These are phyloP conservation scores for Epirrhoe tristata DNA, from an alignment of 2,888 invertebrate species.

Conservation along the genomic window DNA sequence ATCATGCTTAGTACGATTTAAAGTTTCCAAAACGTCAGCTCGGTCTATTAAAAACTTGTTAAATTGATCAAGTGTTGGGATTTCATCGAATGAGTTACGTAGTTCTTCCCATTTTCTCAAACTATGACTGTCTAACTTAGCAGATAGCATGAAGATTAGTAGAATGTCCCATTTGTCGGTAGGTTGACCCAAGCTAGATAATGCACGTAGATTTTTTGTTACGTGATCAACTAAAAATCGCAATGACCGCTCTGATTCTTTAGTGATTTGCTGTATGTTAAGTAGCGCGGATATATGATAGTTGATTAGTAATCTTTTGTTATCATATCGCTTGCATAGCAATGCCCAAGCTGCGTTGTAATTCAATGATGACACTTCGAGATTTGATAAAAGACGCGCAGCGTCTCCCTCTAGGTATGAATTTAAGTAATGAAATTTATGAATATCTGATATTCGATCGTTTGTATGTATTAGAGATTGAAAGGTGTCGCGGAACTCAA, in stretches of 20 bases:
- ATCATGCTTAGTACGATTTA: background rate
- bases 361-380: conserved; percentile 8
- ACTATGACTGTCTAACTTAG: conserved; percentile 34
- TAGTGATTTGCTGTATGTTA: background rate
- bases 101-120: background rate
- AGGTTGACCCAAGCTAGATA: conserved; percentile 39
- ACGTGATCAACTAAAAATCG: conserved; percentile 40
- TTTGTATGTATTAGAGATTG: conserved; percentile 22
- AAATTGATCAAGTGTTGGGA: background rate
- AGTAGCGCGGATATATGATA: background rate
- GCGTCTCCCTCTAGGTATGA: conserved; percentile 44
- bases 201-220: conserved; percentile 42
- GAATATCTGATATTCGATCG: background rate
- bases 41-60: background rate
- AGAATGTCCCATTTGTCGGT: conserved; percentile 41
- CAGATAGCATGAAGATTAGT: conserved; percentile 38
- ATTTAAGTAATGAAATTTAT: conserved; percentile 6
- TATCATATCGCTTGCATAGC: background rate
- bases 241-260: conserved; percentile 21
- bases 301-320: background rate
- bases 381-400: conserved; percentile 35
- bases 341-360: background rate
- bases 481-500: conserved; percentile 24
- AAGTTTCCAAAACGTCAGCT: background rate
- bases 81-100: background rate